A percentile compares a stretch with the other conserved stretches of the same genome.
Conservation (phyloP, 1,140 invertebrate species). For the Proctacanthus coquilletti region DNA sequence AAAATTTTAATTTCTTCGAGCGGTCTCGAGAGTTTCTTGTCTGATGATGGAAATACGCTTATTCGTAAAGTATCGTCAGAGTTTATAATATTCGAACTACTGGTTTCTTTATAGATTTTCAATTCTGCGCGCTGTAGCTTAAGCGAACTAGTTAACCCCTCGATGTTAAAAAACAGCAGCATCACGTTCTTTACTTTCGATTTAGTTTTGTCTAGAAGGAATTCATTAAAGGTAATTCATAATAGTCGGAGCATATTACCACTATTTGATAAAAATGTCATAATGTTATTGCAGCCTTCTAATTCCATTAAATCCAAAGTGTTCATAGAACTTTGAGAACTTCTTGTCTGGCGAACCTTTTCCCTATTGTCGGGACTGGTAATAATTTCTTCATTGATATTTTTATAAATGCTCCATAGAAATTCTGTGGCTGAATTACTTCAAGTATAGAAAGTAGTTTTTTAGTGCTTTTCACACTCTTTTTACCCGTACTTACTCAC, state of each 20-base stretch:
- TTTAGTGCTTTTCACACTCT: no score
- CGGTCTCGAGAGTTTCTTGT: conserved; percentile 7
- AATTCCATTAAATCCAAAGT: conserved; percentile 21
- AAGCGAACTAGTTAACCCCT: conserved; percentile 19
- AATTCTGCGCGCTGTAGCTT: conserved; percentile 15
- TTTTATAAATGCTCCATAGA: no score
- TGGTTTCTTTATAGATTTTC: conserved; percentile 21
- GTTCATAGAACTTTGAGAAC: no score
- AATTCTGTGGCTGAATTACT: no score
- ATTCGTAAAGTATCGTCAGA: conserved; percentile 9
- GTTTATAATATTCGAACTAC: no score
- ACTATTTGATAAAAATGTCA: conserved; percentile 17
- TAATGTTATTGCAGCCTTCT: conserved; percentile 22
- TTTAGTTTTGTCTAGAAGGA: conserved; percentile 1
- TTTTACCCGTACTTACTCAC: no score
- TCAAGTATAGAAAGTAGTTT: no score
- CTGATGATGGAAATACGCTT: background rate
- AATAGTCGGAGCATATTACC: conserved; percentile 1
- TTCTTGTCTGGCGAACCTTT: no score
- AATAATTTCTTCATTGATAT: no score
- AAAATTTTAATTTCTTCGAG: conserved; percentile 18
- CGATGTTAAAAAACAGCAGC: conserved; percentile 15
- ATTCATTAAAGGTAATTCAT: background rate
- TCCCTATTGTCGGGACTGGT: no score
- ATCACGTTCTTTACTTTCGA: no score